phyloP scores from a whole-genome alignment of 2,113 vertebrate genomes.

The Ptychochromis oligacanthus region DNA sequence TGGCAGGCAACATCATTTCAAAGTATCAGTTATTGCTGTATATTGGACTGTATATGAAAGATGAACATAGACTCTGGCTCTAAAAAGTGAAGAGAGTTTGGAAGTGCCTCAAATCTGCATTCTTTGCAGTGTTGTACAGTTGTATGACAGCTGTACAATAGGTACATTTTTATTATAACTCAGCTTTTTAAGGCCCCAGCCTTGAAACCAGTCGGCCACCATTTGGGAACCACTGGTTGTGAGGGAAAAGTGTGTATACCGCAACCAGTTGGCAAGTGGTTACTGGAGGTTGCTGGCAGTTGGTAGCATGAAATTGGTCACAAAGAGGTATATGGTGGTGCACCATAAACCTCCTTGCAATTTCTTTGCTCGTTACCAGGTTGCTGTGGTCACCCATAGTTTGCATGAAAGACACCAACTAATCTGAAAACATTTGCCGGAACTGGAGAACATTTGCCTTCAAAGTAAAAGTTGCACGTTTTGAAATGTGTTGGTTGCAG shows the following conservation, averaged over 20 bases:
- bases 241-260: no score
- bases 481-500: background rate
- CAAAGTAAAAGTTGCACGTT: background rate
- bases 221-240: no score
- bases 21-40: background rate
- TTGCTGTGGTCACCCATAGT: no score
- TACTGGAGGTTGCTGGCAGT: no score
- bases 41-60: slow-evolving; percentile 6
- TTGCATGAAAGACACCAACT: background rate
- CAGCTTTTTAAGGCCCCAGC: background rate
- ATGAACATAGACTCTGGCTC: background rate
- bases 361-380: no score
- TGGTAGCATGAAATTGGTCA: no score
- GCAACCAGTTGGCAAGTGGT: no score
- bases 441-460: background rate
- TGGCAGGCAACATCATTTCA: background rate
- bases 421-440: background rate
- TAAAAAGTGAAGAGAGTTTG: background rate
- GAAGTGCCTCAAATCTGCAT: background rate
- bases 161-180: background rate
- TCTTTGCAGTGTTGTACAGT: background rate
- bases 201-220: background rate
- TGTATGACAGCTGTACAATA: background rate
- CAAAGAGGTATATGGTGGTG: no score
- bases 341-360: no score